Evolutionary conservation across 1,140 invertebrate genomes (phyloP).

Genomic region (Helicorthomorpha holstii): DNA sequence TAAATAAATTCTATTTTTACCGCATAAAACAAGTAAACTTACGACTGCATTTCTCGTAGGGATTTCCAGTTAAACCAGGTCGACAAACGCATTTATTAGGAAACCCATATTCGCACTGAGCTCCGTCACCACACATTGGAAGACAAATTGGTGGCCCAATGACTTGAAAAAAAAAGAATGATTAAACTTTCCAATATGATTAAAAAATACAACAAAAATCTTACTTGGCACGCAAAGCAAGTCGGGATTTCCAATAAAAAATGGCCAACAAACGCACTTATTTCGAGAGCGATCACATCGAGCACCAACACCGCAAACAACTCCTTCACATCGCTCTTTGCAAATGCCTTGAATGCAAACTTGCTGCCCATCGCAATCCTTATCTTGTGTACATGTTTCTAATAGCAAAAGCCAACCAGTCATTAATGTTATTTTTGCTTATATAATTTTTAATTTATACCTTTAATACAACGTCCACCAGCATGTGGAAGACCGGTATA

Average conservation of each 20-base stretch:
- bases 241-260: slow-evolving; percentile 74
- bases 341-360: slow-evolving; percentile 68
- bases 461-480: slow-evolving; percentile 47
- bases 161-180: slow-evolving; percentile 29
- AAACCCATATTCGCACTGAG: slow-evolving; percentile 68
- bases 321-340: slow-evolving; percentile 57
- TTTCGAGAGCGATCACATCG: slow-evolving; percentile 59
- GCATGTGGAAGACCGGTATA: slow-evolving; percentile 78
- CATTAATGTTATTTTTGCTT: background rate
- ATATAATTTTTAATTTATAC: background rate
- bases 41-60: slow-evolving; percentile 55
- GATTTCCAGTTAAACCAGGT: slow-evolving; percentile 64
- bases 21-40: background rate
- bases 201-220: slow-evolving; percentile 22
- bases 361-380: slow-evolving; percentile 47
- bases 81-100: slow-evolving; percentile 64
- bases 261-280: slow-evolving; percentile 67
- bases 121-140: slow-evolving; percentile 60
- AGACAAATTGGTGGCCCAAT: slow-evolving; percentile 54
- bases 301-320: slow-evolving; percentile 64
- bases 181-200: background rate
- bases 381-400: background rate
- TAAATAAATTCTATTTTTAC: background rate
- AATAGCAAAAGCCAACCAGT: background rate
- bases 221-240: slow-evolving; percentile 78